Percentiles rank a stretch among this genome's conserved stretches.
These are phyloP conservation scores for Micoletzkya japonica DNA, from an alignment of 2,888 invertebrate genomes.

Conservation along the genomic window DNA sequence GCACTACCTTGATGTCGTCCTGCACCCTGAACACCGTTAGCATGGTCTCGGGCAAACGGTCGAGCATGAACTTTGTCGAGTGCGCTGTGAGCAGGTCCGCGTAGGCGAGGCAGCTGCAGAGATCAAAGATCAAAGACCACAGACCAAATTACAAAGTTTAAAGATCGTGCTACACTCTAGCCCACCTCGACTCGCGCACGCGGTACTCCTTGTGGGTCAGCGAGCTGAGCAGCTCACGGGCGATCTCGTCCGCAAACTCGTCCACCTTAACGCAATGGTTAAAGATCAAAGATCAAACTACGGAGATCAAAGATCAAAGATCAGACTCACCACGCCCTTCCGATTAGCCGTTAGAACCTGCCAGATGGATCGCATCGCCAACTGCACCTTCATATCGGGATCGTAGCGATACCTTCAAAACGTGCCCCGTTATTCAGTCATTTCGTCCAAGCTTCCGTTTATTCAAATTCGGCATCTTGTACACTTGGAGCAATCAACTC, in stretches of 20 bases:
- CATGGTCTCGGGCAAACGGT: constrained; percentile 75
- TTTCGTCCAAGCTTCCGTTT: no score
- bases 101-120: constrained; percentile 80
- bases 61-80: constrained; percentile 65
- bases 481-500: no score
- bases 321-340: constrained; percentile 64
- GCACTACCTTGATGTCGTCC: constrained; percentile 85
- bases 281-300: constrained; percentile 28
- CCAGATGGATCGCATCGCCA: constrained; percentile 93
- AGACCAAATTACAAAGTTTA: neutral
- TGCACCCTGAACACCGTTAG: constrained; percentile 82
- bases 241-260: constrained; percentile 79
- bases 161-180: constrained; percentile 16
- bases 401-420: constrained; percentile 78
- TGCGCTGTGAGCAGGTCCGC: constrained; percentile 79
- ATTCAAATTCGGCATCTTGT: no score
- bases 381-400: constrained; percentile 86
- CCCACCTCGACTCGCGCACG: constrained; percentile 79
- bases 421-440: no score
- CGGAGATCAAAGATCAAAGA: constrained; percentile 14
- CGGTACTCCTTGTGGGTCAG: constrained; percentile 84
- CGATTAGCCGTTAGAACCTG: constrained; percentile 83
- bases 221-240: constrained; percentile 80
- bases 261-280: constrained; percentile 74
- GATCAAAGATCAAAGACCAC: constrained; percentile 22